A percentile compares a stretch with the other conserved stretches of the same genome.
Conservation (phyloP, 2,797 vertebrate species). For the Cottoperca gobio region DNA sequence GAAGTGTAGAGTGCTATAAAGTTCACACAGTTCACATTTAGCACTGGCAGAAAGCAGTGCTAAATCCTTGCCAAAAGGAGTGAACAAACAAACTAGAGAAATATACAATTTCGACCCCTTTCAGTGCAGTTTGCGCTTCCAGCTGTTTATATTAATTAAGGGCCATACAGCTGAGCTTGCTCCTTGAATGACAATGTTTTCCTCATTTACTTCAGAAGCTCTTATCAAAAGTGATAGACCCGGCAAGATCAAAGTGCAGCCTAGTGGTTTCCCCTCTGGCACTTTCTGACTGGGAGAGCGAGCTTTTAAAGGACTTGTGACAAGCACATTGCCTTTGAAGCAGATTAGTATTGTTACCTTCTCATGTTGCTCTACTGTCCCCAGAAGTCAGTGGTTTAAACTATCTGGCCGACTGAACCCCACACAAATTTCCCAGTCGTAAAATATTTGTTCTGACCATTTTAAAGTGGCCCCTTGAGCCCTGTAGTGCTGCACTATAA, state of each 20-base stretch:
- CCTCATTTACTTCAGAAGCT: slow-evolving; percentile 68
- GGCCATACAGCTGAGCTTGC: slow-evolving; percentile 34
- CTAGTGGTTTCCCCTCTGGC: slow-evolving; percentile 69
- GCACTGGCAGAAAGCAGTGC: slow-evolving; percentile 4
- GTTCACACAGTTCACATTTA: slow-evolving; percentile 31
- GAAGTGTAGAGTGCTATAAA: background rate
- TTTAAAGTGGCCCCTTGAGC: slow-evolving; percentile 77
- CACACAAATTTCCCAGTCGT: slow-evolving; percentile 68
- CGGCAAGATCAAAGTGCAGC: slow-evolving; percentile 80
- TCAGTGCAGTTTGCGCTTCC: slow-evolving; percentile 32
- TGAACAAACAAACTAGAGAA: slow-evolving; percentile 21
- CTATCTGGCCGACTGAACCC: slow-evolving; percentile 43
- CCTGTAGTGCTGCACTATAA: slow-evolving; percentile 58
- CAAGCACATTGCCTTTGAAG: slow-evolving; percentile 81
- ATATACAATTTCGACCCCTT: slow-evolving; percentile 17
- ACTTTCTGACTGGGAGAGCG: slow-evolving; percentile 69
- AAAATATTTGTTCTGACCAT: slow-evolving; percentile 77
- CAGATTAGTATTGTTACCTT: slow-evolving; percentile 74
- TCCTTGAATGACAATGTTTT: slow-evolving; percentile 71
- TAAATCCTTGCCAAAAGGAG: slow-evolving; percentile 28
- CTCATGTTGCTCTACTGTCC: slow-evolving; percentile 76
- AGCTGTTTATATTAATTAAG: slow-evolving; percentile 61
- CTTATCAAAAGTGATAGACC: slow-evolving; percentile 78
- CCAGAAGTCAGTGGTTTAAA: slow-evolving; percentile 60
- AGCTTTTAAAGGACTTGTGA: slow-evolving; percentile 78